These are phyloP conservation scores for Acanthiza pusilla DNA, from an alignment of 2,797 vertebrate species.

Conservation along the genomic window DNA sequence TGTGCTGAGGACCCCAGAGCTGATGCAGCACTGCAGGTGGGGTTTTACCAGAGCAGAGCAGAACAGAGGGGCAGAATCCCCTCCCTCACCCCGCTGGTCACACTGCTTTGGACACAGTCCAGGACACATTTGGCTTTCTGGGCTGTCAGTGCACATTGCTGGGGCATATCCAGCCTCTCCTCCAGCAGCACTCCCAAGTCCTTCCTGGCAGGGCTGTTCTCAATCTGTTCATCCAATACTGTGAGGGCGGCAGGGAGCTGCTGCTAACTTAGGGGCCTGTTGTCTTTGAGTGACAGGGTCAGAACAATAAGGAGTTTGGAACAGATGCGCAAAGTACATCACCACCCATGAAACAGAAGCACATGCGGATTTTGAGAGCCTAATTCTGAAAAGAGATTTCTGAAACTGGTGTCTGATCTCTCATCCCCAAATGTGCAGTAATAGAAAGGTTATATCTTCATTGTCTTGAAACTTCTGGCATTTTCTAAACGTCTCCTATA, in stretches of 20 bases:
- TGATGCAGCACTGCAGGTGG: not conserved
- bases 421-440: not conserved
- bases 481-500: fast-evolving
- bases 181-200: not conserved
- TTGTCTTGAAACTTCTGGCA: not conserved
- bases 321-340: not conserved
- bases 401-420: not conserved
- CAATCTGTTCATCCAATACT: not conserved
- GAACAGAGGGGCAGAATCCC: not conserved
- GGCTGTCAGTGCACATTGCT: not conserved
- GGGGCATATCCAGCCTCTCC: not conserved
- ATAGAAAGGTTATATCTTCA: fast-evolving
- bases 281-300: not conserved
- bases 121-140: not conserved
- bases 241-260: not conserved
- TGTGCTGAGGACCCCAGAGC: not conserved
- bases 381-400: not conserved
- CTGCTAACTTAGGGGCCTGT: not conserved
- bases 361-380: not conserved
- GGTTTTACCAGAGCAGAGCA: not conserved
- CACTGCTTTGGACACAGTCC: not conserved
- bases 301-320: not conserved
- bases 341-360: not conserved
- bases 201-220: not conserved
- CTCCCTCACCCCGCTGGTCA: not conserved